phyloP scores from a whole-genome alignment of 2,888 invertebrate species.

The Reticulitermes lucifugus region DNA sequence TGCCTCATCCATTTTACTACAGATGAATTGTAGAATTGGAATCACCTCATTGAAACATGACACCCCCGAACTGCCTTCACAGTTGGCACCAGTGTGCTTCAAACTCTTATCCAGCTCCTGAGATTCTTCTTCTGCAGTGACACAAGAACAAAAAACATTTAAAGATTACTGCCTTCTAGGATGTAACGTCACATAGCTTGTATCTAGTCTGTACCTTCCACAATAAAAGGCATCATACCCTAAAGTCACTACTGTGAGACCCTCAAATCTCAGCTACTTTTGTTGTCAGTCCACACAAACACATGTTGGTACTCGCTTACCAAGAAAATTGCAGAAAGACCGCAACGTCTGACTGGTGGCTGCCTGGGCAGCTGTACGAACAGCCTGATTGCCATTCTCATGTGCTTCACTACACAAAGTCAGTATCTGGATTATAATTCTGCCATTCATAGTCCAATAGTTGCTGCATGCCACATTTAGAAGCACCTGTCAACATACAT shows the following conservation, averaged over 20 bases:
- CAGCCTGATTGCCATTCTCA: constrained; percentile 81
- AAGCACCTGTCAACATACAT: constrained; percentile 70
- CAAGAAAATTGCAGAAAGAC: constrained; percentile 86
- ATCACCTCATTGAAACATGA: constrained; percentile 92
- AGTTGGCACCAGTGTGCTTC: constrained; percentile 59
- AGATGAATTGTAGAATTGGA: constrained; percentile 89
- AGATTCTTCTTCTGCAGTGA: constrained; percentile 77
- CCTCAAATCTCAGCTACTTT: too few relatives aligned
- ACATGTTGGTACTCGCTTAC: constrained; percentile 62
- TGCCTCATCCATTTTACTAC: constrained; percentile 85
- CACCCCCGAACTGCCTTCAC: constrained; percentile 69
- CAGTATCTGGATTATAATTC: constrained; percentile 87
- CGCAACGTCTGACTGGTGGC: constrained; percentile 90
- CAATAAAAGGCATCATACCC: too few relatives aligned
- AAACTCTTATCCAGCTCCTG: constrained; percentile 69
- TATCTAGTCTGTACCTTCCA: too few relatives aligned
- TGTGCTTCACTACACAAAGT: constrained; percentile 87
- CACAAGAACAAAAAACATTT: background rate
- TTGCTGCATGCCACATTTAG: constrained; percentile 89
- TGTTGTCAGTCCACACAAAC: too few relatives aligned
- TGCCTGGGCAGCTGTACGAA: constrained; percentile 88
- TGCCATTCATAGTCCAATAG: constrained; percentile 90
- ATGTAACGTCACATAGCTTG: too few relatives aligned
- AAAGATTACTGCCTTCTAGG: too few relatives aligned
- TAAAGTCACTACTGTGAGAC: too few relatives aligned